Conservation (phyloP, 2,888 invertebrate species). For the Asteroscopus sphinx region DNA sequence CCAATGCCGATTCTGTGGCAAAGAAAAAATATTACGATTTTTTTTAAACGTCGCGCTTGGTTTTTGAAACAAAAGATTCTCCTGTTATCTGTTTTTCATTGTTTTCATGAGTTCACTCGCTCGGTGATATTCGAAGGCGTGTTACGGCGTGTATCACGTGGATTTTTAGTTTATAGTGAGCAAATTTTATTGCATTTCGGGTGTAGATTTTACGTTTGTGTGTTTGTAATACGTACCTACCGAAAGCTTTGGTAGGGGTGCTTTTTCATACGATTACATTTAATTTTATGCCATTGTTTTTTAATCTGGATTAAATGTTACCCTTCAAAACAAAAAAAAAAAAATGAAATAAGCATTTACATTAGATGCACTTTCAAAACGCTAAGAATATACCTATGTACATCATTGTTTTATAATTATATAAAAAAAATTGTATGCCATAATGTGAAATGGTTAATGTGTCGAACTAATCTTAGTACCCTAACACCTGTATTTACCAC, state of each 20-base stretch:
- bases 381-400: no score
- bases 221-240: conserved; percentile 13
- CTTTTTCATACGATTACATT: no score
- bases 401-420: no score
- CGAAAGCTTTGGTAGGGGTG: neutral
- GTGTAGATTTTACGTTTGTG: neutral
- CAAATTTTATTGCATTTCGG: conserved; percentile 35
- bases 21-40: conserved; percentile 52
- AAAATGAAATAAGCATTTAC: no score
- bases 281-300: no score
- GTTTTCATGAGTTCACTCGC: conserved; percentile 49
- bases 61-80: conserved; percentile 57
- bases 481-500: no score
- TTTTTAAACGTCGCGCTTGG: conserved; percentile 52
- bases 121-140: conserved; percentile 39
- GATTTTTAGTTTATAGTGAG: conserved; percentile 35
- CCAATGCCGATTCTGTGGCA: conserved; percentile 53
- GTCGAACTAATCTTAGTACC: no score
- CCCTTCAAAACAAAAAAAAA: no score
- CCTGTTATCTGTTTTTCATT: conserved; percentile 51
- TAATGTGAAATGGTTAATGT: no score
- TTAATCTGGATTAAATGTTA: no score
- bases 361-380: no score
- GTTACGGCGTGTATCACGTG: conserved; percentile 33
- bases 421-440: no score